Conservation (phyloP, 2,797 vertebrate species). For the Syndactyla subalaris region DNA sequence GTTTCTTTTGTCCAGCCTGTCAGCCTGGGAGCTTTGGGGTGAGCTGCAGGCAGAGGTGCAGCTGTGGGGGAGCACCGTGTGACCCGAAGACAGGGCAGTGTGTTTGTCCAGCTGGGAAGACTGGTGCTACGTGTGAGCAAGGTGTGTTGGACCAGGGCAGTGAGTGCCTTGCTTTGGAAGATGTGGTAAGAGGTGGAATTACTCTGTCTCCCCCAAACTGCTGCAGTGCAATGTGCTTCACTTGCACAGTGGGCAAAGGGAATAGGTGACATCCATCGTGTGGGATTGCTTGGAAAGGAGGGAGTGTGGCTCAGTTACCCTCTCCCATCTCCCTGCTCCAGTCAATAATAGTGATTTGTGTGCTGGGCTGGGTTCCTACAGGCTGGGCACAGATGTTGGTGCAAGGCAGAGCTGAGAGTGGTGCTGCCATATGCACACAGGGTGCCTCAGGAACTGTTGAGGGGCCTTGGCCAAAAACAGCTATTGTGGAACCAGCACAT, state of each 20-base stretch:
- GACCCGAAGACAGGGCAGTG: constrained; percentile 54
- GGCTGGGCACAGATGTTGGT: not conserved
- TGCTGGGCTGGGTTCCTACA: not conserved
- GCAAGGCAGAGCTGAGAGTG: not conserved
- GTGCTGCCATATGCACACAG: not conserved
- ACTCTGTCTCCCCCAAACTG: not conserved
- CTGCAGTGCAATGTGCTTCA: not conserved
- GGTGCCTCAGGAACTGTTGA: not conserved
- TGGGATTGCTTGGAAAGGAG: not conserved
- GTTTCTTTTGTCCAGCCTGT: constrained; percentile 67
- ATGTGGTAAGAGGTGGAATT: accelerated
- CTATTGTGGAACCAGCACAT: not conserved
- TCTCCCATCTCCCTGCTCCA: not conserved
- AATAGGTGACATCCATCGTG: accelerated
- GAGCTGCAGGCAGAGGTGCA: constrained; percentile 71
- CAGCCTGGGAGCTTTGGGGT: constrained; percentile 65
- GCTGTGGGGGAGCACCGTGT: constrained; percentile 63
- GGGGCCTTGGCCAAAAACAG: not conserved
- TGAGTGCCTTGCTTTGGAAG: not conserved
- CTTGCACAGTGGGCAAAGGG: not conserved
- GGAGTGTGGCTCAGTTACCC: not conserved
- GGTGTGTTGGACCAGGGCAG: not conserved
- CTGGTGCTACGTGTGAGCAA: constrained; percentile 14
- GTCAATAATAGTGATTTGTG: not conserved
- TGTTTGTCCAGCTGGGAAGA: constrained; percentile 75